Evolutionary conservation across 2,113 vertebrate genomes (phyloP).

Genomic region (Phylloscopus trochiloides): DNA sequence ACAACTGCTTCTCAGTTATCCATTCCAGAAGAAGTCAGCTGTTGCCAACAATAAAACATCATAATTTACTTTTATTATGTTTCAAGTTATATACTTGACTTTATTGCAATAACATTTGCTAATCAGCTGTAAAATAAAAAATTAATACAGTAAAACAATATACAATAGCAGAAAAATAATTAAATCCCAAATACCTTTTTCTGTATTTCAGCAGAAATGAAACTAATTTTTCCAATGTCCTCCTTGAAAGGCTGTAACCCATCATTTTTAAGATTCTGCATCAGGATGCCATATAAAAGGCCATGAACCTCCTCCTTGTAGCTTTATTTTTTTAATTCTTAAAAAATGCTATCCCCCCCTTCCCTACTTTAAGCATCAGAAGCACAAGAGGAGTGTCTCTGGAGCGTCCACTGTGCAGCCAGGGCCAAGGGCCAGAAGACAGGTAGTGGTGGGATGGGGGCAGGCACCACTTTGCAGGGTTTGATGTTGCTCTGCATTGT

Average conservation of each 20-base stretch:
- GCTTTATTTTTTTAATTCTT: neutral
- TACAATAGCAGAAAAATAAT: neutral
- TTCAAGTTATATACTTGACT: neutral
- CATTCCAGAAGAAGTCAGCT: neutral
- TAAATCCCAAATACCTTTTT: neutral
- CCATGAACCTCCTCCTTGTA: neutral
- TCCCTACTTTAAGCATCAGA: neutral
- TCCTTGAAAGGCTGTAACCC: neutral
- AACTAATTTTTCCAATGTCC: neutral
- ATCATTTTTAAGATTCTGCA: neutral
- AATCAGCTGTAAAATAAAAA: neutral
- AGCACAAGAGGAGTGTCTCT: neutral
- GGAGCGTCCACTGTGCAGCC: fast-evolving
- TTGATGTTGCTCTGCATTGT: neutral
- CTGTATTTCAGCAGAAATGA: neutral
- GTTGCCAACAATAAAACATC: neutral
- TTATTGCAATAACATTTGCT: neutral
- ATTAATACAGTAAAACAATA: neutral
- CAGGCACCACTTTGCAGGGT: fast-evolving
- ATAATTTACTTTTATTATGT: neutral
- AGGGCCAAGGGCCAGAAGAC: neutral
- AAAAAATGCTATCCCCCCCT: neutral
- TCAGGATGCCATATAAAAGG: neutral
- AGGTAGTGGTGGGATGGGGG: fast-evolving
- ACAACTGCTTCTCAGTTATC: neutral